Conservation (phyloP, 2,888 invertebrate species). For the Oligia strigilis region DNA sequence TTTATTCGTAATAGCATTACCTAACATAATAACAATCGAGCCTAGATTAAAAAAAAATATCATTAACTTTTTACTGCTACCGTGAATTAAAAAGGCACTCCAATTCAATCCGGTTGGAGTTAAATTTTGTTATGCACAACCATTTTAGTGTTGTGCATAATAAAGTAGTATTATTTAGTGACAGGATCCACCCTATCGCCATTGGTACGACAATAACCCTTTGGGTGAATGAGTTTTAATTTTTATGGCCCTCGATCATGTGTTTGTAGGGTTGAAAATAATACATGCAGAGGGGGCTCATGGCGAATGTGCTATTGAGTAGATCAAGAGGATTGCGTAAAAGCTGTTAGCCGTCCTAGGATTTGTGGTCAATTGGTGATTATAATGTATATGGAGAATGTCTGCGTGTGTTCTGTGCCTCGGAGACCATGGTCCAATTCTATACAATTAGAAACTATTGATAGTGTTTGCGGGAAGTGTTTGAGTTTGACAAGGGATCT, state of each 20-base stretch:
- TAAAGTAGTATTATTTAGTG: constrained; percentile 6
- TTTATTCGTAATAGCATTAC: neutral
- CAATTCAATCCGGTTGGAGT: neutral
- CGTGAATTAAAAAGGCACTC: neutral
- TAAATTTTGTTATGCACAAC: neutral
- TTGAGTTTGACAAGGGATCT: neutral
- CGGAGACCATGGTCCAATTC: neutral
- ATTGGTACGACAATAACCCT: constrained; percentile 1
- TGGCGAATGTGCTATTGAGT: neutral
- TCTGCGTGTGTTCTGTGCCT: neutral
- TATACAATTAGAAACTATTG: neutral
- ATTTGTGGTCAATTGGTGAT: constrained; percentile 4
- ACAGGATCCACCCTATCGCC: neutral
- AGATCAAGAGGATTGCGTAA: neutral
- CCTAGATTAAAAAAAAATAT: neutral
- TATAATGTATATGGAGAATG: neutral
- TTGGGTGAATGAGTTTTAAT: constrained; percentile 11
- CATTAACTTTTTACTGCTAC: neutral
- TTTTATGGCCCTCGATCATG: constrained; percentile 20
- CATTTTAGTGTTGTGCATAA: neutral
- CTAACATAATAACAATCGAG: neutral
- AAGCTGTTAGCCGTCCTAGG: neutral
- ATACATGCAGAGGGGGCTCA: neutral
- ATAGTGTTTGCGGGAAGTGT: neutral
- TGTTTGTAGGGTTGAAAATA: constrained; percentile 18